phyloP scores from a whole-genome alignment of 2,797 vertebrate genomes.

The Phyllotis vaccarum region DNA sequence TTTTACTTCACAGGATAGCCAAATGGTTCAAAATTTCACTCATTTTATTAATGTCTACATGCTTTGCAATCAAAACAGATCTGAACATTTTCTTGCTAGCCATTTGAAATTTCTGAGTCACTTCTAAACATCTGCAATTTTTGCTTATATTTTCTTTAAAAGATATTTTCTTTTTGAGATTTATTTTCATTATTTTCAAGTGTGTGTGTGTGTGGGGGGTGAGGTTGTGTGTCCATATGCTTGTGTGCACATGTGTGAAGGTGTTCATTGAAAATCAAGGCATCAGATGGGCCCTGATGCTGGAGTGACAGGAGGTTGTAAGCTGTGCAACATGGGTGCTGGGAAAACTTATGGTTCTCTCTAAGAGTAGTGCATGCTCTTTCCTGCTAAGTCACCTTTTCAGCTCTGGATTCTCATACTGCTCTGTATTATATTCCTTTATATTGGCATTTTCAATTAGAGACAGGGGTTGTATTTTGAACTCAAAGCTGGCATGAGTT shows the following conservation, averaged over 20 bases:
- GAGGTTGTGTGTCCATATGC: background rate
- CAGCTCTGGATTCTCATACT: background rate
- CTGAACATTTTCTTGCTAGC: background rate
- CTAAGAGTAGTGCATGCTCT: background rate
- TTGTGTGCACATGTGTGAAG: background rate
- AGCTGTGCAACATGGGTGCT: background rate
- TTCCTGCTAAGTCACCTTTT: background rate
- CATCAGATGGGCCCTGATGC: background rate
- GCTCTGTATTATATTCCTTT: no score
- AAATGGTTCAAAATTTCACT: background rate
- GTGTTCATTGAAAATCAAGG: background rate
- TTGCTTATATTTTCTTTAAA: background rate
- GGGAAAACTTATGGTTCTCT: background rate
- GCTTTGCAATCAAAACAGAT: conserved; percentile 5
- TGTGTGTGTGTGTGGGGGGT: background rate
- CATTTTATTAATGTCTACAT: background rate
- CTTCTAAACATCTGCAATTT: background rate
- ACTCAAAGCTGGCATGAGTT: background rate
- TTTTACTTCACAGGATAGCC: background rate
- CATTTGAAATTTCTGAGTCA: conserved; percentile 2
- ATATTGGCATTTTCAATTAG: background rate
- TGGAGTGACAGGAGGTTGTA: background rate
- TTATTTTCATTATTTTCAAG: background rate
- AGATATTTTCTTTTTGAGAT: background rate
- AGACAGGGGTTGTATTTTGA: background rate